Percentiles rank a stretch among this genome's conserved stretches.
Evolutionary conservation across 1,140 invertebrate genomes (phyloP).

Genomic region (Aporrectodea caliginosa): DNA sequence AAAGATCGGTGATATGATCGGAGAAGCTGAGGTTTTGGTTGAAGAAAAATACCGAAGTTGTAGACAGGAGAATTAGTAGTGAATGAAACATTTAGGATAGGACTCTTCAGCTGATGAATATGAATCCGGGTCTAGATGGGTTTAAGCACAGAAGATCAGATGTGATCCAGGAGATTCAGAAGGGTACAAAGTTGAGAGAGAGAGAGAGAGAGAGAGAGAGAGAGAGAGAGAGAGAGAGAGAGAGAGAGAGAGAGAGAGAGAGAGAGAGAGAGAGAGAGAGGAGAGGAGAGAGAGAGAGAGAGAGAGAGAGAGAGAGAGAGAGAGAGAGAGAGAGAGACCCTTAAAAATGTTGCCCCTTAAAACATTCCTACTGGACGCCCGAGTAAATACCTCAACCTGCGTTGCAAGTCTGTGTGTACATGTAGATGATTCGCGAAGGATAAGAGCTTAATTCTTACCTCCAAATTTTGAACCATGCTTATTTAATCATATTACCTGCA

Average conservation of each 20-base stretch:
- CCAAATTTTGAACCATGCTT: background rate
- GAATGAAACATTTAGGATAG: no score
- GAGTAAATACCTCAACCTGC: background rate
- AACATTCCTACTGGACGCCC: background rate
- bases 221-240: conserved; percentile 34
- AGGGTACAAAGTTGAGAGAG: no score
- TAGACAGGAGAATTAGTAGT: no score
- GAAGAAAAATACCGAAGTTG: no score
- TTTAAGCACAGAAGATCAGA: no score
- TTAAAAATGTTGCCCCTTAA: background rate
- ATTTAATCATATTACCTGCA: no score
- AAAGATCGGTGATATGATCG: no score
- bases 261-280: background rate
- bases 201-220: conserved; percentile 36
- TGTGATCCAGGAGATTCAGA: no score
- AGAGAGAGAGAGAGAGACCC: conserved; percentile 17
- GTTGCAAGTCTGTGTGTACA: background rate
- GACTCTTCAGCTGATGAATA: no score
- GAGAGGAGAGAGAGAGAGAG: background rate
- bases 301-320: background rate
- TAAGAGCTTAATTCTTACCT: background rate
- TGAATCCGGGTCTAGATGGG: no score
- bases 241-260: background rate
- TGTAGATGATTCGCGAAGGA: no score
- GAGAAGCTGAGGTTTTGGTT: no score